These are phyloP conservation scores for Oxycera nigricornis DNA, from an alignment of 2,888 invertebrate species.

Conservation along the genomic window DNA sequence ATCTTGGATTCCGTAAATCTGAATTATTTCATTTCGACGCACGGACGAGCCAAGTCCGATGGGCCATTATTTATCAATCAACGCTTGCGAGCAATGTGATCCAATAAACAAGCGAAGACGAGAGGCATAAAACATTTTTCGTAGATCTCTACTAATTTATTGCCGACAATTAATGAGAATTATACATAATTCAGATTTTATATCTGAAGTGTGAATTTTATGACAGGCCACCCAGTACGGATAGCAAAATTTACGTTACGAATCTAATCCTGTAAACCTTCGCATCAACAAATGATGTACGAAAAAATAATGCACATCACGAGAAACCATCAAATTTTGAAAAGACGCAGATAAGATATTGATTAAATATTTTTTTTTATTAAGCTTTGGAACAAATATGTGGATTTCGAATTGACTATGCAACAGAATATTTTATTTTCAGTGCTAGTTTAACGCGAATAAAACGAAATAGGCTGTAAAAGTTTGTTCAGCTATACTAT, in stretches of 20 bases:
- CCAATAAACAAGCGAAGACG: neutral
- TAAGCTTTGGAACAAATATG: too few relatives aligned
- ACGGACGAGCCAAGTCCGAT: neutral
- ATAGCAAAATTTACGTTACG: neutral
- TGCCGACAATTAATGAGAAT: neutral
- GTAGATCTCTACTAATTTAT: neutral
- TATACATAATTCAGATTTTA: neutral
- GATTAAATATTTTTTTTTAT: too few relatives aligned
- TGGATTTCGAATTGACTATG: too few relatives aligned
- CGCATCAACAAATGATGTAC: too few relatives aligned
- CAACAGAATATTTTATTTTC: too few relatives aligned
- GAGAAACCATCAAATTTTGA: neutral
- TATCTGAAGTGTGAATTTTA: neutral
- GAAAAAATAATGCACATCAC: too few relatives aligned
- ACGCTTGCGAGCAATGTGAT: neutral
- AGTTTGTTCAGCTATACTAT: too few relatives aligned
- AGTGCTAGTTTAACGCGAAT: too few relatives aligned
- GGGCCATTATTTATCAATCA: slow-evolving; percentile 8
- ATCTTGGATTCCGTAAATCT: slow-evolving; percentile 9
- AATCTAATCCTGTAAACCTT: too few relatives aligned
- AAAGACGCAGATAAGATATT: too few relatives aligned
- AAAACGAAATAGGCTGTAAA: too few relatives aligned
- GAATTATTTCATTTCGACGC: neutral
- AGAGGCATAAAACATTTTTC: neutral
- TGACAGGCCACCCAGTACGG: neutral